Percentiles rank a stretch among this genome's conserved stretches.
These are phyloP conservation scores for Eriocheir sinensis DNA, from an alignment of 1,140 invertebrate species.

Conservation along the genomic window DNA sequence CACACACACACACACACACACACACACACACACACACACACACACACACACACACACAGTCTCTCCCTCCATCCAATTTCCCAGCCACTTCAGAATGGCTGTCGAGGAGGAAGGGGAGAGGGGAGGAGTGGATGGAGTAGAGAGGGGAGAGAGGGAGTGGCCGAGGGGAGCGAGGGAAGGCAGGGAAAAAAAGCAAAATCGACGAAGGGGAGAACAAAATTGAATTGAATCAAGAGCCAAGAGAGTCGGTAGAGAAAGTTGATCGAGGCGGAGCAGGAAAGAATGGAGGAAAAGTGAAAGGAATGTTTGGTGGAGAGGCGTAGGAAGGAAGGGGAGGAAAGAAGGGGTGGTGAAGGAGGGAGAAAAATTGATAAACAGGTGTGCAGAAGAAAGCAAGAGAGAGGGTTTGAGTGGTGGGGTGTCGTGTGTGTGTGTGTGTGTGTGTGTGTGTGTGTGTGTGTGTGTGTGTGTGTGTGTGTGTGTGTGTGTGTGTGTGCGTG, in stretches of 20 bases:
- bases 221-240: not conserved
- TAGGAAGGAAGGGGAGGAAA: not conserved
- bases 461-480: slow-evolving; percentile 24
- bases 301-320: not conserved
- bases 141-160: not conserved
- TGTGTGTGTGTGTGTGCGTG: too few relatives aligned
- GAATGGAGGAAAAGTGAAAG: not conserved
- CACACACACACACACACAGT: not conserved
- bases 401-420: not conserved
- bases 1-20: slow-evolving; percentile 40
- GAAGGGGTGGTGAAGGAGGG: not conserved
- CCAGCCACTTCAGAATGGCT: not conserved
- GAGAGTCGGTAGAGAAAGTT: not conserved
- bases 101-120: not conserved
- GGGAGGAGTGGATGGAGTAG: not conserved
- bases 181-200: not conserved
- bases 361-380: not conserved
- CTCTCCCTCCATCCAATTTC: not conserved
- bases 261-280: not conserved
- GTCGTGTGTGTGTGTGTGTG: too few relatives aligned
- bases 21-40: slow-evolving; percentile 48
- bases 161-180: not conserved
- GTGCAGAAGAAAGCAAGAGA: not conserved
- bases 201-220: not conserved
- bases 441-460: slow-evolving; percentile 27